These are phyloP conservation scores for Lepisosteus oculatus DNA, from an alignment of 2,113 vertebrate species.

Conservation along the genomic window DNA sequence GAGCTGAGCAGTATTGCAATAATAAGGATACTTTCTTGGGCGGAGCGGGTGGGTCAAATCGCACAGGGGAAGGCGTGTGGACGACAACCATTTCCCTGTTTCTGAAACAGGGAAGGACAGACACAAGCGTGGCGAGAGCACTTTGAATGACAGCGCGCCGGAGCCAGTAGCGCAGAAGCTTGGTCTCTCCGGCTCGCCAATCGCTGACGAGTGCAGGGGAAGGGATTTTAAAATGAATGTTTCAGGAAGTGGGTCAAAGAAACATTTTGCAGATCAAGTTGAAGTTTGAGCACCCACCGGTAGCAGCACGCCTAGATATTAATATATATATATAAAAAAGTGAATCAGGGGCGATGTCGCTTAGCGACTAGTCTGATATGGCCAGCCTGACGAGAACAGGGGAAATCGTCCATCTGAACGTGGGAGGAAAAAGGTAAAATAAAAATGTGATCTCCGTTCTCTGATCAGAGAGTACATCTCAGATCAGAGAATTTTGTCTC, in stretches of 20 bases:
- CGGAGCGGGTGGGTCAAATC: too few relatives aligned
- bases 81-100: too few relatives aligned
- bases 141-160: too few relatives aligned
- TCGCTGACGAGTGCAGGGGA: neutral
- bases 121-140: too few relatives aligned
- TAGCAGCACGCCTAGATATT: too few relatives aligned
- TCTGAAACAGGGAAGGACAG: too few relatives aligned
- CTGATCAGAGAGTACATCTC: neutral
- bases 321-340: neutral
- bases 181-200: neutral
- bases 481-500: constrained; percentile 1
- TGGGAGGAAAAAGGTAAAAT: constrained; percentile 69
- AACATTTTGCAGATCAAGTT: neutral
- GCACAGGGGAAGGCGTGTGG: too few relatives aligned
- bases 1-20: too few relatives aligned
- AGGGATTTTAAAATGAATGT: constrained; percentile 8
- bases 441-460: neutral
- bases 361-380: neutral
- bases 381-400: constrained; percentile 51
- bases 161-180: too few relatives aligned
- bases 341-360: too few relatives aligned
- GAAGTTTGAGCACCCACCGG: neutral
- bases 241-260: constrained; percentile 11
- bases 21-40: too few relatives aligned
- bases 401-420: constrained; percentile 75